These are phyloP conservation scores for Macroglossus sobrinus DNA, from an alignment of 2,113 vertebrate genomes.

Conservation along the genomic window DNA sequence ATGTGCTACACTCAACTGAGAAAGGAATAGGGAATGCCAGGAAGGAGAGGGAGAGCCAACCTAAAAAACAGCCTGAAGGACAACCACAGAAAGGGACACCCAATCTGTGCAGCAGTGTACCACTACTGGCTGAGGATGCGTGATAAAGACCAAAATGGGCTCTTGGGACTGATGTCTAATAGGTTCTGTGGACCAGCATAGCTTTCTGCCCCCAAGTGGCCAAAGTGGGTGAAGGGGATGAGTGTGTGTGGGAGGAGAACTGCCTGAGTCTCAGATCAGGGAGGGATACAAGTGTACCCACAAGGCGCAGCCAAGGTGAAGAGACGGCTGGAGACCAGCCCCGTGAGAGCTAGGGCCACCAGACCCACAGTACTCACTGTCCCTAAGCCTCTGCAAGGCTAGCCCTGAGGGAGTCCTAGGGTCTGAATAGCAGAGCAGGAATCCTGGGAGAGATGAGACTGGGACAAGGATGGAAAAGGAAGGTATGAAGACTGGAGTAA, in stretches of 20 bases:
- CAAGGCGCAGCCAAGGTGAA: background rate
- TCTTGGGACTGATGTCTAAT: too few relatives aligned
- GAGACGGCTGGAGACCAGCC: background rate
- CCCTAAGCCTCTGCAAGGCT: too few relatives aligned
- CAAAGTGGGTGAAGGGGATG: background rate
- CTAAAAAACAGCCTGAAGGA: background rate
- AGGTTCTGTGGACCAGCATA: background rate
- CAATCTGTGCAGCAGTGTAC: background rate
- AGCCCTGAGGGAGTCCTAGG: background rate
- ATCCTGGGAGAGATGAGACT: background rate
- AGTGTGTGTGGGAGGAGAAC: background rate
- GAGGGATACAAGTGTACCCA: rapidly evolving
- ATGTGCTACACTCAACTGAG: background rate
- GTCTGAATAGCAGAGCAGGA: background rate
- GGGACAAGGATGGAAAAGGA: too few relatives aligned
- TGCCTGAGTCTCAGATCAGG: background rate
- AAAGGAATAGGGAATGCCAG: background rate
- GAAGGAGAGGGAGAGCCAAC: background rate
- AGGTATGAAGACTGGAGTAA: background rate
- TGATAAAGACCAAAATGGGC: background rate
- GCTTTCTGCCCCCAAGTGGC: background rate
- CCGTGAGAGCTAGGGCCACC: background rate
- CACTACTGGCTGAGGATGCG: rapidly evolving
- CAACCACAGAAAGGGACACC: background rate
- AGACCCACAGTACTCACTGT: background rate